Base-by-base conservation (phyloP, 2,797 vertebrate genomes). In the Poliocrania exsul region DNA sequence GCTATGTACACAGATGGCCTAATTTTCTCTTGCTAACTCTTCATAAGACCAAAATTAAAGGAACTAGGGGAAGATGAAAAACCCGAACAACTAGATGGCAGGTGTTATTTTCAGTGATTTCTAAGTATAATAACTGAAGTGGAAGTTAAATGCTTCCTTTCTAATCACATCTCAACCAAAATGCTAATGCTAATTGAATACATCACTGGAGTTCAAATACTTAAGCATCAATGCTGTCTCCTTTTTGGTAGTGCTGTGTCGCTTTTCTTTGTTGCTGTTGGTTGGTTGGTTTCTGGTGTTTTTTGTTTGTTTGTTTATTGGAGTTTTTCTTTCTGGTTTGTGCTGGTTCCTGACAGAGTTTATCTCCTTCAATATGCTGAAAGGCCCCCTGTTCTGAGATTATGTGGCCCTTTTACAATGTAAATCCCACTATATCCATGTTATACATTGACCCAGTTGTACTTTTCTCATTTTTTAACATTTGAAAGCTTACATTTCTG, bases 111-210 rank as follows among this genome's bases (percentile, higher is more conserved):
- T 71, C 69, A 91, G 38, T 67, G 53, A 71, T 87, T 92, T 94
- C 11, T 50, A 86, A 74, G 53, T 57, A 24, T 31, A 66, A 31
- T 82, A 91, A 90, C 42, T 54, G 19, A 83, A 91, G 61, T 88
- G 53, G 53, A 90, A 92, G 21, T 65, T 88, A 47, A 78, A 78
- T 67, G 38, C 18, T 93, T 92, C 53, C 65, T 78, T 94, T 94
- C 75, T 83, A 80, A 91, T 58, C 10, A 38, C 17, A 69, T 44
- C 42, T 65, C 0, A 0, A 71, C 35, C 85, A 78, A 92, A 93
- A 86, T 40, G 25, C 21, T 78, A 67, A 61, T 61, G 33, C 5
- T 74, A 60, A 74, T 33, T 37, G 31, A 81, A 57, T 92, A 67
- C 46, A 53, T 91, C 53, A 53, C 5, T 25, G n/a, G 28, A 85